These are phyloP conservation scores for human DNA, from an alignment of 2,113 vertebrate genomes.

Conservation along the genomic window DNA sequence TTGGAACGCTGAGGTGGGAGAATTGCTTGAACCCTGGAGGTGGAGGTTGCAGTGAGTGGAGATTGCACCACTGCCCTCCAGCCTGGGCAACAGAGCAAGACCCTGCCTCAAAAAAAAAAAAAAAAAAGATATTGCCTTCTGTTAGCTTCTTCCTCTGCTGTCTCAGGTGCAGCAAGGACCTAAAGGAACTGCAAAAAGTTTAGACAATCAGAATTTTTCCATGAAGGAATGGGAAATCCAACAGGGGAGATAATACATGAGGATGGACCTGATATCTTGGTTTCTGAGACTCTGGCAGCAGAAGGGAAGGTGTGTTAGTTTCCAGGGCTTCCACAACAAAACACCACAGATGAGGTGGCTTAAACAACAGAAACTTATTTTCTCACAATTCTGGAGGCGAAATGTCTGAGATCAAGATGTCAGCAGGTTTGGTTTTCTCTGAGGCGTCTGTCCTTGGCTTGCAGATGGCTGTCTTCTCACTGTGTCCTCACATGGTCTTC, in stretches of 20 bases:
- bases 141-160: neutral
- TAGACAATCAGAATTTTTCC: neutral
- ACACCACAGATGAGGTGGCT: neutral
- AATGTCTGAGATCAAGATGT: neutral
- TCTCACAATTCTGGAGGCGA: neutral
- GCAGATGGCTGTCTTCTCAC: neutral
- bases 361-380: neutral
- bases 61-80: no score
- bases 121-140: neutral
- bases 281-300: neutral
- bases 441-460: neutral
- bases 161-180: neutral
- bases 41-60: no score
- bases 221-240: neutral
- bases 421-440: neutral
- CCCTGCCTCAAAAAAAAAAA: no score
- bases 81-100: no score
- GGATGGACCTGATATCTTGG: neutral
- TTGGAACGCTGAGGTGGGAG: no score
- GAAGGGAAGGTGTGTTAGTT: neutral
- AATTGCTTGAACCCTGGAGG: no score
- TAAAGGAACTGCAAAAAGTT: neutral
- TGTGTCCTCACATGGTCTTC: neutral
- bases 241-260: neutral
- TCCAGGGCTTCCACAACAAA: neutral